These are phyloP conservation scores for Pollenia amentaria DNA, from an alignment of 2,888 invertebrate genomes.

Conservation along the genomic window DNA sequence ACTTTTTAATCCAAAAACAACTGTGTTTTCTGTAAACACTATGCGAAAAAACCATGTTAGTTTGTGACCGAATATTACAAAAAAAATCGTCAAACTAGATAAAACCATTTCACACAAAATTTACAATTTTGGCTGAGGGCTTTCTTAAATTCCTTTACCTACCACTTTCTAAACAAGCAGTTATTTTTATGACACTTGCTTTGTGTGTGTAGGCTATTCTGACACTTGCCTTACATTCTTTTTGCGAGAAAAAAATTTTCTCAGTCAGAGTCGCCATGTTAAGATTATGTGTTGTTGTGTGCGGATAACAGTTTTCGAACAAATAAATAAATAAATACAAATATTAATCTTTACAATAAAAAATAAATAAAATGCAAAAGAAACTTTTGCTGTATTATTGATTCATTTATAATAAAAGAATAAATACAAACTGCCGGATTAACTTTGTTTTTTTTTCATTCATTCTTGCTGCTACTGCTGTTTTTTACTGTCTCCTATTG, in stretches of 20 bases:
- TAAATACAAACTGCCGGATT: conserved; percentile 13
- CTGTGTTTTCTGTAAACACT: no score
- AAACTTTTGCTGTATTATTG: conserved; percentile 17
- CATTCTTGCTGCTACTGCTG: conserved; percentile 26
- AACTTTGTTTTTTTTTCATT: neutral
- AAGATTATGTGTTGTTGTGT: conserved; percentile 55
- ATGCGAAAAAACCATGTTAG: no score
- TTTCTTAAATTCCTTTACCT: neutral
- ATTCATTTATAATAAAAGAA: conserved; percentile 21
- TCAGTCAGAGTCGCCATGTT: conserved; percentile 69
- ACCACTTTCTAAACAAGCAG: conserved; percentile 56
- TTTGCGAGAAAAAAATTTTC: conserved; percentile 37
- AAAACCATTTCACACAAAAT: no score
- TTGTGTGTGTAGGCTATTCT: conserved; percentile 34
- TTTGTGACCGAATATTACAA: no score
- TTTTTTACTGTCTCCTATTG: conserved; percentile 36
- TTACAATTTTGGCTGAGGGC: neutral
- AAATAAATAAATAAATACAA: conserved; percentile 14
- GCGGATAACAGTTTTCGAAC: conserved; percentile 17
- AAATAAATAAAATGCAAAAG: conserved; percentile 10
- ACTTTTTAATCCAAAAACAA: no score
- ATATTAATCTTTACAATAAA: conserved; percentile 16
- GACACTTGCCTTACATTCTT: conserved; percentile 47
- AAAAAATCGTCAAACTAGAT: no score
- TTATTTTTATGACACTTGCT: conserved; percentile 52